These are phyloP conservation scores for Euwallacea similis DNA, from an alignment of 1,140 invertebrate genomes.

Conservation along the genomic window DNA sequence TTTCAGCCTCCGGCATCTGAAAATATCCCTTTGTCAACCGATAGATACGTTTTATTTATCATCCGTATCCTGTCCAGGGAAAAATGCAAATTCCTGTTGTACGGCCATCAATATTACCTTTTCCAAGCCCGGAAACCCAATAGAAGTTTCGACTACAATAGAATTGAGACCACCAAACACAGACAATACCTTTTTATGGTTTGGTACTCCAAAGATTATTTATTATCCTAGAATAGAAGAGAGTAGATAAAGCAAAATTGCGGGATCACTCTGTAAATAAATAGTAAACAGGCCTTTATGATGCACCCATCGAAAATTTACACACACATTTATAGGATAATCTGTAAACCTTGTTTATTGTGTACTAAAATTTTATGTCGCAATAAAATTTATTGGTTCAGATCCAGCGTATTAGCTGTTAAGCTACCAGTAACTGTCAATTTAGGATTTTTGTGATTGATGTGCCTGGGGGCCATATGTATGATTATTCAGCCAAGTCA, in stretches of 20 bases:
- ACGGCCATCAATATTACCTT: neutral
- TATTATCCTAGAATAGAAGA: neutral
- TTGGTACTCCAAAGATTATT: too few relatives aligned
- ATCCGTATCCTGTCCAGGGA: neutral
- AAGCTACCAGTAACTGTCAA: neutral
- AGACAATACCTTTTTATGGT: too few relatives aligned
- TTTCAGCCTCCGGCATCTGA: neutral
- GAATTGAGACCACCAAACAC: neutral
- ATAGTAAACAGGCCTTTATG: conserved; percentile 18
- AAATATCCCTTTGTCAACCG: neutral
- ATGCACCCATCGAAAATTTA: conserved; percentile 18
- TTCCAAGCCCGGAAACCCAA: neutral
- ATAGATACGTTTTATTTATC: neutral
- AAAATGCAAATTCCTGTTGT: neutral
- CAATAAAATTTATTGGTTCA: conserved; percentile 20
- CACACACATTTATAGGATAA: conserved; percentile 23
- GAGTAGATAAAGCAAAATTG: neutral
- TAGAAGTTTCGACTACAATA: neutral
- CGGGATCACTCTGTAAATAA: conserved; percentile 2
- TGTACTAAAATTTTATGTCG: conserved; percentile 27
- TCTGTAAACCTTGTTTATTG: conserved; percentile 28
- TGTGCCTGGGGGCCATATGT: too few relatives aligned
- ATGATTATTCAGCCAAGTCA: too few relatives aligned
- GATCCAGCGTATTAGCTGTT: conserved; percentile 3
- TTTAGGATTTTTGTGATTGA: too few relatives aligned